Evolutionary conservation across 2,113 vertebrate species (phyloP).

Genomic region (Corydoras sp.): DNA sequence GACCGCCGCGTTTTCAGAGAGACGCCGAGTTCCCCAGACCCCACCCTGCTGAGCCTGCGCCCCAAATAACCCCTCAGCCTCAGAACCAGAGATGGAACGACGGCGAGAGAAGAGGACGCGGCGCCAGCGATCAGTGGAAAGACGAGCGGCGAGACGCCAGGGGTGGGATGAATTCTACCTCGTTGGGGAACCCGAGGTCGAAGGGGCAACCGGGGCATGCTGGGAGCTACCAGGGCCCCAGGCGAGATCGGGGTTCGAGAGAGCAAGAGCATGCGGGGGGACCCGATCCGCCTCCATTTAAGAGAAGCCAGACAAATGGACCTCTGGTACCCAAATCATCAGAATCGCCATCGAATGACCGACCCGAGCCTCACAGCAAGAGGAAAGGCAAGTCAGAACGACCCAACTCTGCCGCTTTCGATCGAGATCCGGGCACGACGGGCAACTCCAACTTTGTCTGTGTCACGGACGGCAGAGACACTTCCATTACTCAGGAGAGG

Average conservation of each 20-base stretch:
- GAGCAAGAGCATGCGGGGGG: slow-evolving; percentile 23
- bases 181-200: slow-evolving; percentile 63
- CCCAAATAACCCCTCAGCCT: slow-evolving; percentile 54
- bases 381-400: slow-evolving; percentile 77
- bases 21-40: slow-evolving; percentile 79
- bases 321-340: slow-evolving; percentile 60
- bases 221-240: slow-evolving; percentile 43
- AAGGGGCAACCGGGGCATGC: slow-evolving; percentile 66
- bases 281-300: slow-evolving; percentile 54
- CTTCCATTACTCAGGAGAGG: slow-evolving; percentile 63
- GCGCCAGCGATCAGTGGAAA: slow-evolving; percentile 63
- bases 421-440: slow-evolving; percentile 68
- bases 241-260: slow-evolving; percentile 43
- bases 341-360: slow-evolving; percentile 56
- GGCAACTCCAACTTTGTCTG: slow-evolving; percentile 62
- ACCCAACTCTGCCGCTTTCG: slow-evolving; percentile 69
- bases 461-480: slow-evolving; percentile 68
- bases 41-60: slow-evolving; percentile 52
- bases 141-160: slow-evolving; percentile 59
- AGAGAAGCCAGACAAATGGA: slow-evolving; percentile 71
- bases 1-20: slow-evolving; percentile 88
- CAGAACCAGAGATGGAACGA: slow-evolving; percentile 68
- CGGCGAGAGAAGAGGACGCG: slow-evolving; percentile 64
- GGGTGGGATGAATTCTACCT: slow-evolving; percentile 35
- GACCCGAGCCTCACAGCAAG: slow-evolving; percentile 68